These are phyloP conservation scores for Acanthococcus lagerstroemiae DNA, from an alignment of 2,888 invertebrate species.

Conservation along the genomic window DNA sequence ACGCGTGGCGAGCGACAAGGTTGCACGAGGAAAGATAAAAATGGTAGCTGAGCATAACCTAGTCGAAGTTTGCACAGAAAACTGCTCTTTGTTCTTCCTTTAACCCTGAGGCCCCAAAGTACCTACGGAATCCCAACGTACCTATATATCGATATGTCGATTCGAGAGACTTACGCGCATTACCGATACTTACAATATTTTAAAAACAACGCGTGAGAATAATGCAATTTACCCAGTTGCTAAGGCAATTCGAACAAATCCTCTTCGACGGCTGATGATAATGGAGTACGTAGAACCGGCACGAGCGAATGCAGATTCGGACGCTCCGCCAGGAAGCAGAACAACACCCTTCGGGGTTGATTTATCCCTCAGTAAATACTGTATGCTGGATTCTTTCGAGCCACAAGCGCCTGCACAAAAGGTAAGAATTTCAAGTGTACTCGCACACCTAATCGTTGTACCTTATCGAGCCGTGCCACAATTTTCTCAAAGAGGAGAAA, in stretches of 20 bases:
- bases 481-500: too few relatives aligned
- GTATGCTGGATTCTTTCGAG: conserved; percentile 55
- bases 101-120: too few relatives aligned
- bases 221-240: conserved; percentile 60
- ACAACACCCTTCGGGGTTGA: conserved; percentile 54
- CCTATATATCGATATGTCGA: neutral
- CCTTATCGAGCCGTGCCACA: too few relatives aligned
- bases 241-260: conserved; percentile 63
- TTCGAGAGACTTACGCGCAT: neutral
- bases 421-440: too few relatives aligned
- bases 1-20: too few relatives aligned
- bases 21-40: too few relatives aligned
- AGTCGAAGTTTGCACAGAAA: too few relatives aligned
- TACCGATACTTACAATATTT: too few relatives aligned
- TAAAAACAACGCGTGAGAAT: neutral
- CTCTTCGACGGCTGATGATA: conserved; percentile 63
- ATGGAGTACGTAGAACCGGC: conserved; percentile 60
- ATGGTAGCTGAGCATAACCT: too few relatives aligned
- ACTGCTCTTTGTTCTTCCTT: neutral
- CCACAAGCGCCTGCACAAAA: conserved; percentile 13
- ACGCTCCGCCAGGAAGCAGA: conserved; percentile 79
- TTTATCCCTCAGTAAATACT: conserved; percentile 50
- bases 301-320: conserved; percentile 72
- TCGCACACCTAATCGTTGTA: neutral
- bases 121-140: neutral